Evolutionary conservation across 2,113 vertebrate species (phyloP), one percentile per base, ranked within the genome.

Genomic region (Cyrtonyx montezumae): DNA sequence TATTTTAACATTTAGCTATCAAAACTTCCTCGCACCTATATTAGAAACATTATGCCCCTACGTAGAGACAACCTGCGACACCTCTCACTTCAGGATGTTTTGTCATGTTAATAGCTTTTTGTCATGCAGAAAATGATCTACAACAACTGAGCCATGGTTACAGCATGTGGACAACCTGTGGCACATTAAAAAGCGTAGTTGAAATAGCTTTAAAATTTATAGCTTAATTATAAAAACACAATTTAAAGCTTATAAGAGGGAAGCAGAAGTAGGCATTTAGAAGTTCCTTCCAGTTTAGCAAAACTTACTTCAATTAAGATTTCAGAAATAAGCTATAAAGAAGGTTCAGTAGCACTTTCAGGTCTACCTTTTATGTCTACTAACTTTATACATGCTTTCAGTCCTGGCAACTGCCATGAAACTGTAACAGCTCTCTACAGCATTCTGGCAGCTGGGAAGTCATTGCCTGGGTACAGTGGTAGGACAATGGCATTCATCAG

Each of bases 131-230:
- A 94, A 82, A 78, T 87, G 11, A 95, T 70, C 84, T 89, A 88
- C 12, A 6, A 46, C 70, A 48, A 66, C 2, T 1, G 8, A 79
- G 81, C 19, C 53, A 59, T 78, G 68, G 67, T 49, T 68, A 79
- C 1, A 1, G 76, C 86, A 92, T 80, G 80, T 89, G 53, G 86
- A 90, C 84, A 91, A 95, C 87, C 67, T 76, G 87, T 92, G 79
- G 84, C 87, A 87, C 82, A 74, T 70, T 89, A 82, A 95, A 74
- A 93, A 87, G 22, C 25, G 17, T 17, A 26, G 49, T 1, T 87
- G 78, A 87, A 93, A 84, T 84, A 84, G 74, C 83, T 84, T 92
- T 87, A 89, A 91, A 93, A 94, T 91, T 83, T 94, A 95, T 91
- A 67, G 81, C 68, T 84, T 89, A 83, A 91, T 96, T 95, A 92